Base-by-base conservation (phyloP, 1,140 invertebrate genomes). In the Sitodiplosis mosellana region DNA sequence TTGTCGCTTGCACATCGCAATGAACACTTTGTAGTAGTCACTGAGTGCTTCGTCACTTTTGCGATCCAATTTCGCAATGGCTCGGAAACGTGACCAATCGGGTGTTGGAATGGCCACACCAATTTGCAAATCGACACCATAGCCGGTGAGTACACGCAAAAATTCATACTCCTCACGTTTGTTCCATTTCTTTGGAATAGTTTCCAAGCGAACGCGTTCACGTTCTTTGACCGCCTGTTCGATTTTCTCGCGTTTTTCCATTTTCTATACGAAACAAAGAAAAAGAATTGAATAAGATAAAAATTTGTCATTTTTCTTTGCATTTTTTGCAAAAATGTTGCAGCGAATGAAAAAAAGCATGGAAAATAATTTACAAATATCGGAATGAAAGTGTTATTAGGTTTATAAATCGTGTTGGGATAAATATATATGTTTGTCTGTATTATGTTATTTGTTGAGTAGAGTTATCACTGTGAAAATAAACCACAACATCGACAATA, bases 121-220 rank as follows among this genome's bases (percentile, higher is more conserved):
- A 38, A 57, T 49, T 34, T 91, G 83, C 59, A 89, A 88, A 64
- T 97, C 93, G 1, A 99, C 86, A 43, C 96, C 96, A 64, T 92
- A 99, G 0, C 88, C 89, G 1, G 90, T 91, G 2, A 97, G 83
- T 10, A 93, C 84, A 33, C 91, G 74, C 54, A 92, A 82, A 62
- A 99, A 99, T 58, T 98, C 92, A 50, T 83, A 81, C 65, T 99
- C 95, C 64, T 99, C 96, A 22, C 88, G 74, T 46, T 88, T 78
- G 1, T 88, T 83, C 95, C 95, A 99, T 56, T 88, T 83, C 58
- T 82, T 78, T 49, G 85, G 83, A 55, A 83, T 79, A 38, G 79
- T 72, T 57, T 86, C 82, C 33, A 81, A 66, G 47, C 79, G 78
- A 51, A 78, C 76, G 42, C 73, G 66, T 65, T 93, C 87, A 46